Percentiles rank a stretch among this genome's conserved stretches.
phyloP scores from a whole-genome alignment of 2,888 invertebrate species.

The Parasteatoda lunata region DNA sequence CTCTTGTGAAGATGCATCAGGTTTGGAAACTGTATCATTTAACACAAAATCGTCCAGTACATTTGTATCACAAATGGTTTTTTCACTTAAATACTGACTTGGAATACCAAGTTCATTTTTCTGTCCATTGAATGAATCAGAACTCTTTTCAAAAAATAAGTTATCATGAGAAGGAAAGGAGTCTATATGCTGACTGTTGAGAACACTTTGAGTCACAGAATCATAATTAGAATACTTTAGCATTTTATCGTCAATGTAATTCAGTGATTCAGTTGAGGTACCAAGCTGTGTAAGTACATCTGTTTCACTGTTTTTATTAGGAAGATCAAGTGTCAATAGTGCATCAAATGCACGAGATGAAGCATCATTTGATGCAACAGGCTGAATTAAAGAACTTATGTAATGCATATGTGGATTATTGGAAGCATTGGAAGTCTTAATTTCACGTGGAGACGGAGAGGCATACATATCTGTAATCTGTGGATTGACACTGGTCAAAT shows the following conservation, averaged over 20 bases:
- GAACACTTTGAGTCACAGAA: constrained; percentile 16
- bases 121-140: background rate
- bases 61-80: background rate
- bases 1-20: constrained; percentile 26
- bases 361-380: constrained; percentile 23
- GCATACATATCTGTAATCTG: constrained; percentile 45
- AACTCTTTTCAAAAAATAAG: background rate
- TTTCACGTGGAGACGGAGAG: constrained; percentile 53
- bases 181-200: constrained; percentile 1
- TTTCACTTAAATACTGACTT: background rate
- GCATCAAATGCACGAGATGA: constrained; percentile 59
- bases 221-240: constrained; percentile 14
- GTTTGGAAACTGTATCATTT: background rate
- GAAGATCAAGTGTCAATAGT: constrained; percentile 40
- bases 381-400: constrained; percentile 40
- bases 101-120: constrained; percentile 2
- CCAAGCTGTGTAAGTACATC: constrained; percentile 22
- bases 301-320: constrained; percentile 16
- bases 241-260: constrained; percentile 11
- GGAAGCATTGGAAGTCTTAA: constrained; percentile 23
- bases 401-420: constrained; percentile 42
- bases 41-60: constrained; percentile 12
- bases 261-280: background rate
- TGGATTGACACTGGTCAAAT: constrained; percentile 20
- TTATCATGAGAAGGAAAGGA: background rate